A percentile compares a stretch with the other conserved stretches of the same genome.
These are phyloP conservation scores for Epinephelus fuscoguttatus DNA, from an alignment of 2,113 vertebrate genomes.

Conservation along the genomic window DNA sequence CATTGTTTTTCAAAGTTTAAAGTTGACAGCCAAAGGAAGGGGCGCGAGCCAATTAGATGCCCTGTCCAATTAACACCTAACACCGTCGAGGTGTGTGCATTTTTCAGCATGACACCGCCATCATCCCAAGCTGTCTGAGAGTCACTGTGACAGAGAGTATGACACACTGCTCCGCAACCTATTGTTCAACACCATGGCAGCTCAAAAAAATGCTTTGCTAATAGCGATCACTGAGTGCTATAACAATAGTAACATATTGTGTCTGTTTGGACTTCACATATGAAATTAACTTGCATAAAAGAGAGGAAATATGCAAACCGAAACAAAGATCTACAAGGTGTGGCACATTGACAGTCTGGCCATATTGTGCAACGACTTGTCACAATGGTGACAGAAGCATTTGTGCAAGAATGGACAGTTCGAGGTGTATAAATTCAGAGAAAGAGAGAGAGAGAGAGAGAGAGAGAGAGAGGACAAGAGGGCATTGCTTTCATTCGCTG, in stretches of 20 bases:
- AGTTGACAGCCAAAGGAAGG: slow-evolving; percentile 78
- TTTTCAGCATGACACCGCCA: slow-evolving; percentile 71
- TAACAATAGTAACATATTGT: not conserved
- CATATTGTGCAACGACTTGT: slow-evolving; percentile 21
- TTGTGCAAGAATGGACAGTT: slow-evolving; percentile 32
- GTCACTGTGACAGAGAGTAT: slow-evolving; percentile 57
- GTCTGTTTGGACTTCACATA: not conserved
- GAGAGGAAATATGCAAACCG: not conserved
- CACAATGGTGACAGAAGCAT: slow-evolving; percentile 29
- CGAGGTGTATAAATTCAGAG: slow-evolving; percentile 20
- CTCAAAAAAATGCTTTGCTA: slow-evolving; percentile 11
- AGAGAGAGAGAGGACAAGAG: slow-evolving; percentile 67
- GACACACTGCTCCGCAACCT: slow-evolving; percentile 38
- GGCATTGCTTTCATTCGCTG: slow-evolving; percentile 88
- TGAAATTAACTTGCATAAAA: not conserved
- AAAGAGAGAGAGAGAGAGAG: slow-evolving; percentile 27
- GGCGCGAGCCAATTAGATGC: slow-evolving; percentile 80
- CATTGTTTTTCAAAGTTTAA: slow-evolving; percentile 62
- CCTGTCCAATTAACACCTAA: slow-evolving; percentile 86
- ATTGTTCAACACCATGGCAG: slow-evolving; percentile 20
- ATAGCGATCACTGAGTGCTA: not conserved
- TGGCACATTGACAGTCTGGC: not conserved
- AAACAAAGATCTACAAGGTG: not conserved
- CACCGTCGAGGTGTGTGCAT: slow-evolving; percentile 73
- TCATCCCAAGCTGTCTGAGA: slow-evolving; percentile 61